phyloP scores from a whole-genome alignment of 2,888 invertebrate species.

The Tinea trinotella region DNA sequence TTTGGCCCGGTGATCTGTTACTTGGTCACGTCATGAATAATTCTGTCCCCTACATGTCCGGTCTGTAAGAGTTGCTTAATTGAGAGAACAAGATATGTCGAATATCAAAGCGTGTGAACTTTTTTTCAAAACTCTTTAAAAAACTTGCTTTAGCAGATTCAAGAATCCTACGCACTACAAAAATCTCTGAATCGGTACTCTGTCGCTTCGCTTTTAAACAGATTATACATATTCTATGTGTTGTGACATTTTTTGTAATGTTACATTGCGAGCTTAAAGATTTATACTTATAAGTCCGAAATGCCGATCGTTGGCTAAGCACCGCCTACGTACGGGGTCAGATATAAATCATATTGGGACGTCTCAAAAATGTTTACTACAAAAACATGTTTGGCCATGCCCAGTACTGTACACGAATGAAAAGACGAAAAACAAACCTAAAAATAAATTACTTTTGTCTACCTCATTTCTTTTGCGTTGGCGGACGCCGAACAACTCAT shows the following conservation, averaged over 20 bases:
- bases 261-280: slow-evolving; percentile 31
- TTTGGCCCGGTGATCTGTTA: slow-evolving; percentile 41
- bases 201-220: background rate
- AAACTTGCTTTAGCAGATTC: slow-evolving; percentile 29
- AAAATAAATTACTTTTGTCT: slow-evolving; percentile 73
- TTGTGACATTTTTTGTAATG: background rate
- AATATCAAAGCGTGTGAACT: slow-evolving; percentile 51
- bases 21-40: slow-evolving; percentile 54
- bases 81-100: slow-evolving; percentile 56
- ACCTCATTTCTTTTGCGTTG: slow-evolving; percentile 70
- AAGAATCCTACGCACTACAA: background rate
- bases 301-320: slow-evolving; percentile 64
- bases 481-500: slow-evolving; percentile 67
- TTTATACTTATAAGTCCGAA: slow-evolving; percentile 53
- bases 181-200: slow-evolving; percentile 5
- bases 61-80: slow-evolving; percentile 52
- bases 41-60: slow-evolving; percentile 48
- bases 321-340: slow-evolving; percentile 62
- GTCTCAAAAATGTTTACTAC: slow-evolving; percentile 71
- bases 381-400: slow-evolving; percentile 64
- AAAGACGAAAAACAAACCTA: slow-evolving; percentile 69
- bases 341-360: slow-evolving; percentile 66
- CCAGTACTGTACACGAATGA: slow-evolving; percentile 63
- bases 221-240: background rate
- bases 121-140: slow-evolving; percentile 38